Conservation (phyloP, 2,888 invertebrate species). For the Heliconius ismenius region DNA sequence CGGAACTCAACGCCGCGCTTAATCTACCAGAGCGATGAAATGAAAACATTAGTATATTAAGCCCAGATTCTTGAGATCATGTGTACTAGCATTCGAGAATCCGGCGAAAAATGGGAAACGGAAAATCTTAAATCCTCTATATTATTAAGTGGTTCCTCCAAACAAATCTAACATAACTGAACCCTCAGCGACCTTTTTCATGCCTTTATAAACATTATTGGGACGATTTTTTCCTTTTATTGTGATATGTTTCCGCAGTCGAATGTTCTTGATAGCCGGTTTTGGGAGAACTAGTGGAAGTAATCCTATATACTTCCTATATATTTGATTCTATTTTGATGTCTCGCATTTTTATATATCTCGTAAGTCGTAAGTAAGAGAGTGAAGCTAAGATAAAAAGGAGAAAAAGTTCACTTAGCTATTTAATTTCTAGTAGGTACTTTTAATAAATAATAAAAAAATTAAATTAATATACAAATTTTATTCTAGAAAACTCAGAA, state of each 20-base stretch:
- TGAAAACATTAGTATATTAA: no score
- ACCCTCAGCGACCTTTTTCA: constrained; percentile 20
- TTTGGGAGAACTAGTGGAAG: constrained; percentile 25
- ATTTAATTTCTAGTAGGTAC: no score
- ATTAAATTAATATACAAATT: background rate
- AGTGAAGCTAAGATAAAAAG: background rate
- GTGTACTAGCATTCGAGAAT: no score
- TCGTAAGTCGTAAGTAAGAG: background rate
- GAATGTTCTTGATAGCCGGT: constrained; percentile 22
- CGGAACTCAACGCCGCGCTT: no score
- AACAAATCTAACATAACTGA: constrained; percentile 20
- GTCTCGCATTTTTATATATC: no score
- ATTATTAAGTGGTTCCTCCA: background rate
- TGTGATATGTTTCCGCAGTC: constrained; percentile 17
- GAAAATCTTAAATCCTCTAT: background rate
- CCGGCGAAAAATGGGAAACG: background rate
- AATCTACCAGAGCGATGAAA: no score
- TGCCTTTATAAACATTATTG: constrained; percentile 23
- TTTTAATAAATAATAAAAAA: background rate
- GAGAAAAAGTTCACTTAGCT: no score
- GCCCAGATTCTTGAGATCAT: no score
- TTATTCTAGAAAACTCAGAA: no score
- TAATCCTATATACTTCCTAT: background rate
- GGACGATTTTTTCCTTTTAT: constrained; percentile 22
- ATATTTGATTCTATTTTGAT: background rate